phyloP scores from a whole-genome alignment of 2,797 vertebrate genomes.

The Xenentodon cancila region DNA sequence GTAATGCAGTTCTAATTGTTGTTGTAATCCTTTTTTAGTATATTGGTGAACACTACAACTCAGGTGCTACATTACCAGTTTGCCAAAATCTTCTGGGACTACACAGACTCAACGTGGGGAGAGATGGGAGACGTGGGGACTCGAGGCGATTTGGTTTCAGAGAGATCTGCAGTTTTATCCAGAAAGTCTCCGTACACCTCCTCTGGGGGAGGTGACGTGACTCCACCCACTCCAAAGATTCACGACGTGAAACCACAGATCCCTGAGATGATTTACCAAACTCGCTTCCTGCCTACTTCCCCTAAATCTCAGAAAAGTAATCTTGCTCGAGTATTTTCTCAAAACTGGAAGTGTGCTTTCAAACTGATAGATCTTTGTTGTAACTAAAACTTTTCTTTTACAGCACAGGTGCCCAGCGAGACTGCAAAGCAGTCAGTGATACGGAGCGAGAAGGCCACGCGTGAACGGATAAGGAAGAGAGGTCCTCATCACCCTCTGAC shows the following conservation, averaged over 20 bases:
- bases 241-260: conserved; percentile 15
- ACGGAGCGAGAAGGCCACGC: conserved; percentile 55
- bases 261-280: conserved; percentile 22
- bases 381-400: neutral
- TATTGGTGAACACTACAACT: conserved; percentile 83
- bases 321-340: neutral
- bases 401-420: conserved; percentile 28
- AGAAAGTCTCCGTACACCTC: conserved; percentile 16
- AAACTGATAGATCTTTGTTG: neutral
- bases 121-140: neutral
- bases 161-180: conserved; percentile 10
- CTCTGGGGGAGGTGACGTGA: conserved; percentile 2
- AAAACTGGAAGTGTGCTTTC: neutral
- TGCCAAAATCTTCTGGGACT: conserved; percentile 85
- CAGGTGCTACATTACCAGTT: conserved; percentile 84
- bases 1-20: neutral
- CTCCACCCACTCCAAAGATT: conserved; percentile 35
- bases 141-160: conserved; percentile 15
- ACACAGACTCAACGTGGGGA: conserved; percentile 31
- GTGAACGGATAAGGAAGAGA: conserved; percentile 56
- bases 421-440: conserved; percentile 18
- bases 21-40: conserved; percentile 62
- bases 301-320: conserved; percentile 53
- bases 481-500: conserved; percentile 50
- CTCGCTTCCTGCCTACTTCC: conserved; percentile 19